These are phyloP conservation scores for Drosophila mimetica DNA, from an alignment of 2,888 invertebrate genomes.

Conservation along the genomic window DNA sequence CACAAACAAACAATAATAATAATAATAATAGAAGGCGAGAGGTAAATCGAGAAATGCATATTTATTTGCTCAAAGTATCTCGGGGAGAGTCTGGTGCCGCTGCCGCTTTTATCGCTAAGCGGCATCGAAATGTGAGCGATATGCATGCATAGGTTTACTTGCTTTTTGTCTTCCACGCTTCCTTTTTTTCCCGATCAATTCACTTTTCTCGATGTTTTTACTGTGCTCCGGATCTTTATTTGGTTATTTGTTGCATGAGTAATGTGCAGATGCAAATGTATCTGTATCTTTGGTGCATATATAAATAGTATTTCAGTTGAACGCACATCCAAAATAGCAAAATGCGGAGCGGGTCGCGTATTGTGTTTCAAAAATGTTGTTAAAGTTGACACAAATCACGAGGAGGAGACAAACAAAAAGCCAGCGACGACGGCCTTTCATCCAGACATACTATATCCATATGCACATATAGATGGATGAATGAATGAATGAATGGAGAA, in stretches of 20 bases:
- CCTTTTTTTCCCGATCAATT: constrained; percentile 8
- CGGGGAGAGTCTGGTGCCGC: constrained; percentile 37
- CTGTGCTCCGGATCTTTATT: constrained; percentile 17
- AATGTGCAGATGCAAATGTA: constrained; percentile 67
- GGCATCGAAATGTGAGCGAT: constrained; percentile 75
- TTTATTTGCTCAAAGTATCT: constrained; percentile 76
- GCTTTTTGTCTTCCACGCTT: constrained; percentile 21
- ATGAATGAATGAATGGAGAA: constrained; percentile 19
- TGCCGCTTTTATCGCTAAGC: constrained; percentile 65
- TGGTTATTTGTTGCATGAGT: constrained; percentile 68
- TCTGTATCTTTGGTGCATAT: constrained; percentile 66
- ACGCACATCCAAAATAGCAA: constrained; percentile 77
- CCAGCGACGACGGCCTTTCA: constrained; percentile 36
- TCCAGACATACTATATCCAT: constrained; percentile 15
- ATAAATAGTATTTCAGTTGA: constrained; percentile 80
- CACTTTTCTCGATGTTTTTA: constrained; percentile 13
- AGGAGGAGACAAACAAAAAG: constrained; percentile 32
- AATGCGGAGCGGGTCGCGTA: constrained; percentile 42
- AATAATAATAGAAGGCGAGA: constrained; percentile 40
- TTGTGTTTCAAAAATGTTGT: constrained; percentile 70
- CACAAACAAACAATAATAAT: constrained; percentile 29
- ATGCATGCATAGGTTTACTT: constrained; percentile 57
- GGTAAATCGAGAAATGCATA: constrained; percentile 64
- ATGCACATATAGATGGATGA: constrained; percentile 19
- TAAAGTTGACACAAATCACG: constrained; percentile 69